These are phyloP conservation scores for Sarcophaga subvicina DNA, from an alignment of 2,888 invertebrate genomes.

Conservation along the genomic window DNA sequence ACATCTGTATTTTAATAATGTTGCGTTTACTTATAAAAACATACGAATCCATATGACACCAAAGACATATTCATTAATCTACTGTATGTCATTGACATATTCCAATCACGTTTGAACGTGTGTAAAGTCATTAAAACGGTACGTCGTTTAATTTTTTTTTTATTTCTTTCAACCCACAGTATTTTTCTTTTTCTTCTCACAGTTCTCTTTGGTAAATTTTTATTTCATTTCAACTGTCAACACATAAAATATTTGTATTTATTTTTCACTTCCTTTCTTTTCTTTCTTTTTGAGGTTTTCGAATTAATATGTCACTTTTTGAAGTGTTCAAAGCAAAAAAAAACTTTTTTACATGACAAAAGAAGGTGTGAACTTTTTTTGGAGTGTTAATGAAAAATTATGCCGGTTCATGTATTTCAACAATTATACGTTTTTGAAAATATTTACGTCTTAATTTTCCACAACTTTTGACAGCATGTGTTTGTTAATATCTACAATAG, in stretches of 20 bases:
- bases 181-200: not conserved
- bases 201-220: not conserved
- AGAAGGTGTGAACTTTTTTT: slow-evolving; percentile 55
- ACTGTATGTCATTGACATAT: slow-evolving; percentile 48
- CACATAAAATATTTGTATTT: slow-evolving; percentile 37
- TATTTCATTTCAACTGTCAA: slow-evolving; percentile 48
- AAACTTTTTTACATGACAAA: slow-evolving; percentile 32
- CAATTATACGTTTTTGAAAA: slow-evolving; percentile 8
- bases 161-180: slow-evolving; percentile 8
- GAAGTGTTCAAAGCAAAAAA: slow-evolving; percentile 17
- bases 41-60: no score
- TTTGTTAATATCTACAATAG: no score
- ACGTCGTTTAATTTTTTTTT: slow-evolving; percentile 35
- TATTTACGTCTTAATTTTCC: not conserved
- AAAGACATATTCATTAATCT: no score
- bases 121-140: slow-evolving; percentile 68
- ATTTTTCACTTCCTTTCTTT: slow-evolving; percentile 1
- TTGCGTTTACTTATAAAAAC: no score
- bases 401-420: slow-evolving; percentile 33
- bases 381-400: slow-evolving; percentile 63
- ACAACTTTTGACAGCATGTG: slow-evolving; percentile 36
- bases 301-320: slow-evolving; percentile 62
- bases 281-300: not conserved
- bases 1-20: no score
- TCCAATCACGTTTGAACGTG: slow-evolving; percentile 71